Evolutionary conservation across 2,113 vertebrate genomes (phyloP), one percentile per base, ranked within the genome.

Genomic region (Nerophis lumbriciformis): DNA sequence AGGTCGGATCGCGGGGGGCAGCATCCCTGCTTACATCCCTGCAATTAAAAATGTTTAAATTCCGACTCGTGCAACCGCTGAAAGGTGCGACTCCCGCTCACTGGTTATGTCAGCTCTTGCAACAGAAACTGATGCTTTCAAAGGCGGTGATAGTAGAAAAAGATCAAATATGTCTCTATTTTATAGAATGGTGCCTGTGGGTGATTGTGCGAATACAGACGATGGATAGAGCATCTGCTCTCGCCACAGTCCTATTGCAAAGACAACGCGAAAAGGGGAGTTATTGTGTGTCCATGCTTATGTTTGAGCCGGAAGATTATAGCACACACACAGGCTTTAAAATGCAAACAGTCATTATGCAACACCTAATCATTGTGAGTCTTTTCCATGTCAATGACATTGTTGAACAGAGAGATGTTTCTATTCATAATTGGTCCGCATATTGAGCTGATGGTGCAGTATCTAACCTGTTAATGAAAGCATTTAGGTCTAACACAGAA

Each of bases 161-260:
- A 39, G 8, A 56, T 12, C 6, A 48, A 65, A 50, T 45, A 59
- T 48, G 59, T 59, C 72, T 62, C 62, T 52, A 73, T 66, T 72
- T 58, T 12, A 52, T 15, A 45, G 48, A 58, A 60, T 63, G 68
- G 50, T 53, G 59, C 63, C 72, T 58, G 38, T 54, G 63, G 53
- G 51, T 60, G 50, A 65, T 16, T 55, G 50, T 66, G 44, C 47
- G 51, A n/a, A 62, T 62, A 71, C 65, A 53, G 49, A 65, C 10
- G 47, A 49, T 61, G 53, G 48, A 19, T 63, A 37, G 48, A 15
- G 59, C 57, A 62, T 37, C 48, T 53, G 49, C 44, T 52, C 15
- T 36, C 6, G 53, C 62, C 50, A 21, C 57, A 16, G 61, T 48
- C 35, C 54, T 57, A 47, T 28, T 68, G 14, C 59, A 16, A 49